Evolutionary conservation across 2,797 vertebrate species (phyloP).

Genomic region (Malurus leucopterus): DNA sequence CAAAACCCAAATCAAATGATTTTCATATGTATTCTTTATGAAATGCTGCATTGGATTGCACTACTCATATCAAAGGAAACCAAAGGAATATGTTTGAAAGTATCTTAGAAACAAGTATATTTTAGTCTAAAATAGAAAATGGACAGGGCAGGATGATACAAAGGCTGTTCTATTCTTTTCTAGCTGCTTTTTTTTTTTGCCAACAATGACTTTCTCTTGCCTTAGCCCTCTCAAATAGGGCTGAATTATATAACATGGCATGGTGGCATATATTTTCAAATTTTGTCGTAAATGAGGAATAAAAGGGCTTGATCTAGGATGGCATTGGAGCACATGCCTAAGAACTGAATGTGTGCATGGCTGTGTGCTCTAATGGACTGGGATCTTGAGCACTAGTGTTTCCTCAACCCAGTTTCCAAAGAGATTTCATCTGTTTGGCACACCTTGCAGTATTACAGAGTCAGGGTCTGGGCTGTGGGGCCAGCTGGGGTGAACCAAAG

Average conservation of each 20-base stretch:
- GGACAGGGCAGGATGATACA: neutral
- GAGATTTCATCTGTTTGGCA: neutral
- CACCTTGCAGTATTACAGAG: neutral
- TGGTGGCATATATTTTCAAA: slow-evolving; percentile 24
- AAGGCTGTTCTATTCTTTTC: neutral
- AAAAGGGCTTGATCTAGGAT: slow-evolving; percentile 10
- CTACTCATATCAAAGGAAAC: neutral
- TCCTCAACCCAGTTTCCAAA: neutral
- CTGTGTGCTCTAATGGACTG: neutral
- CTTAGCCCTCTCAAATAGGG: neutral
- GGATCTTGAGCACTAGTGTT: neutral
- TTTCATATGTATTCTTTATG: neutral
- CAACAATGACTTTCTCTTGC: neutral
- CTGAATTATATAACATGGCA: slow-evolving; percentile 19
- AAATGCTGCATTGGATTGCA: neutral
- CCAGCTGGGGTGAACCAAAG: neutral
- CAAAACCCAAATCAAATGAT: neutral
- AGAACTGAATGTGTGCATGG: neutral
- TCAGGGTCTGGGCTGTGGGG: neutral
- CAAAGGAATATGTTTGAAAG: neutral
- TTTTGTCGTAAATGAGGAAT: slow-evolving; percentile 2
- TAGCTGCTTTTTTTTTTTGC: neutral
- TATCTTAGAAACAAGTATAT: neutral
- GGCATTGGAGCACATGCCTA: neutral
- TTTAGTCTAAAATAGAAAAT: slow-evolving; percentile 6